Conservation (phyloP, 2,888 invertebrate species). For the Ennomos fuscantarius region DNA sequence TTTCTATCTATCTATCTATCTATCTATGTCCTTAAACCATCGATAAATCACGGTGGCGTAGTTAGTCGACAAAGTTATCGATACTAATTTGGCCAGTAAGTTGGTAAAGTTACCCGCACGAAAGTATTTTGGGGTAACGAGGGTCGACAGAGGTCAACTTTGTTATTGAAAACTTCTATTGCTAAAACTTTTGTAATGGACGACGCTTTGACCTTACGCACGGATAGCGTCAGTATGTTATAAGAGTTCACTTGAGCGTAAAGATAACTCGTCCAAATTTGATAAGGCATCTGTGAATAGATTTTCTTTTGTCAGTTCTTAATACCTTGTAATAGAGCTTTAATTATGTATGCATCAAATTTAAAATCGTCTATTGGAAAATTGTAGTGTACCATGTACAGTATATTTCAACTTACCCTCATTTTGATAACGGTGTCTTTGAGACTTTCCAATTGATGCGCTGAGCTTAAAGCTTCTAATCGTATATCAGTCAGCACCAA, state of each 20-base stretch:
- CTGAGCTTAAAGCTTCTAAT: slow-evolving; percentile 97
- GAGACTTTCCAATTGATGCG: slow-evolving; percentile 97
- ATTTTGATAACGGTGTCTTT: slow-evolving; percentile 98
- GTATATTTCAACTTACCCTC: slow-evolving; percentile 87
- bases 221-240: not conserved
- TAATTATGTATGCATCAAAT: too few species aligned
- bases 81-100: slow-evolving; percentile 22
- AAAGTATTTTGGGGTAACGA: slow-evolving; percentile 20
- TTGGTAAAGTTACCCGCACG: slow-evolving; percentile 13
- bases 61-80: slow-evolving; percentile 22
- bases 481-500: slow-evolving; percentile 98
- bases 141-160: slow-evolving; percentile 26
- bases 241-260: too few species aligned
- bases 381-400: too few species aligned
- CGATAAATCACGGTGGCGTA: slow-evolving; percentile 13
- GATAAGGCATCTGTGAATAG: too few species aligned
- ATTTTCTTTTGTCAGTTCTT: not conserved
- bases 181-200: slow-evolving; percentile 19
- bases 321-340: too few species aligned
- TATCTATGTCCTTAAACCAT: slow-evolving; percentile 1
- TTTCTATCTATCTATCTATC: too few species aligned
- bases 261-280: too few species aligned
- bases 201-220: slow-evolving; percentile 12
- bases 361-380: too few species aligned
- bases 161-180: slow-evolving; percentile 23